Conservation (phyloP, 2,113 vertebrate genomes). For the Neogale vison region DNA sequence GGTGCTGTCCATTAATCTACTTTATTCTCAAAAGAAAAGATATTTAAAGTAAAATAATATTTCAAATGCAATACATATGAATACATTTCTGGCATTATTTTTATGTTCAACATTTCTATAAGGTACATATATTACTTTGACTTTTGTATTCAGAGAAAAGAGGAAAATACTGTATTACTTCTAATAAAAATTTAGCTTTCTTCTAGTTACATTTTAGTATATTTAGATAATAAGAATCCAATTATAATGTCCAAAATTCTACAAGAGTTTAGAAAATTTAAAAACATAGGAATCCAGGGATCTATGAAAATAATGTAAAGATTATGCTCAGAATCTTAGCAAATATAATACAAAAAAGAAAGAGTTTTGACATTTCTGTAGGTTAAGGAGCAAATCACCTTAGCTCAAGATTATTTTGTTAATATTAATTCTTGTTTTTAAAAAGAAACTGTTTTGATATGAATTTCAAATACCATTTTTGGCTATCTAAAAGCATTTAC, state of each 20-base stretch:
- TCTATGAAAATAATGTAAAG: background rate
- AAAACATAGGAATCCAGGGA: background rate
- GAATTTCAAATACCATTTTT: conserved; percentile 40
- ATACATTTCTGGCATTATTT: background rate
- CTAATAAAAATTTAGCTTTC: background rate
- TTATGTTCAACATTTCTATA: background rate
- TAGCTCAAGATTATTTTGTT: conserved; percentile 47
- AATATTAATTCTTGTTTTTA: conserved; percentile 14
- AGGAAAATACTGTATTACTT: background rate
- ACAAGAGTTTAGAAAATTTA: background rate
- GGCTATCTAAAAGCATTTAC: background rate
- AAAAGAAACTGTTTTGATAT: background rate
- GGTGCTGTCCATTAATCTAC: background rate
- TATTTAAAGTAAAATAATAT: background rate
- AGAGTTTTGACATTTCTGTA: background rate
- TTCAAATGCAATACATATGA: background rate
- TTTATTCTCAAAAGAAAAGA: background rate
- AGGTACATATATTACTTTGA: background rate
- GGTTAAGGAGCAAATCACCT: conserved; percentile 22
- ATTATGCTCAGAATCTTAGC: background rate
- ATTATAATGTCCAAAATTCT: background rate
- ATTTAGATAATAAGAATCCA: background rate
- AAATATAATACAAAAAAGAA: background rate
- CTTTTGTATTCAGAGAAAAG: background rate
- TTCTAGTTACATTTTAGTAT: background rate